A percentile compares a stretch with the other conserved stretches of the same genome.
phyloP scores from a whole-genome alignment of 92 coral and sea anemone genomes.

The Ricordea florida region DNA sequence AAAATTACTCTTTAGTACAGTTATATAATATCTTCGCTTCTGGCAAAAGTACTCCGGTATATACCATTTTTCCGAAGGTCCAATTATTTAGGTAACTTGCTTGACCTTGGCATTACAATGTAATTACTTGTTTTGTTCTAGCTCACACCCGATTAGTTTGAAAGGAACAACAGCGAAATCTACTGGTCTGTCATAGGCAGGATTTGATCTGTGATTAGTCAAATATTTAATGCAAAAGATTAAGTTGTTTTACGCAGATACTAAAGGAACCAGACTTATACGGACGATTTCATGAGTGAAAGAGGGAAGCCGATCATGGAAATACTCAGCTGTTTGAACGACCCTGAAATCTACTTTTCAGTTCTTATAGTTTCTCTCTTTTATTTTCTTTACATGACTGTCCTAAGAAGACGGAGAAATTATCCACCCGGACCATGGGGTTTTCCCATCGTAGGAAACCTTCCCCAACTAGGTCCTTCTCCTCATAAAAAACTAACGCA shows the following conservation, averaged over 20 bases:
- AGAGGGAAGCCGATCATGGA: too few species aligned
- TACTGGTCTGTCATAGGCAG: background rate
- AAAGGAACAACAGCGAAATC: background rate
- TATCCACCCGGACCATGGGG: constrained; percentile 82
- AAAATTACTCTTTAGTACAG: too few species aligned
- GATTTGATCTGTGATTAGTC: background rate
- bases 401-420: constrained; percentile 6
- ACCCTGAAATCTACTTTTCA: background rate
- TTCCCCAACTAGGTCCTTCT: constrained; percentile 66
- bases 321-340: too few species aligned
- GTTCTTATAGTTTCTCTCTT: background rate
- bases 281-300: too few species aligned
- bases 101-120: constrained; percentile 26
- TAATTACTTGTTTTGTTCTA: background rate
- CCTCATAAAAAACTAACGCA: constrained; percentile 65
- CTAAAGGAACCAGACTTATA: too few species aligned
- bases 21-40: too few species aligned
- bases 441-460: constrained; percentile 71
- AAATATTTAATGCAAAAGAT: background rate
- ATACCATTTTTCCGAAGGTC: too few species aligned
- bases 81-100: too few species aligned
- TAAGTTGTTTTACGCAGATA: too few species aligned
- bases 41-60: too few species aligned
- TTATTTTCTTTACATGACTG: background rate
- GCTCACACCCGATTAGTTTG: constrained; percentile 17